Base-by-base conservation (phyloP, 2,113 vertebrate species). In the Scytalopus superciliaris region DNA sequence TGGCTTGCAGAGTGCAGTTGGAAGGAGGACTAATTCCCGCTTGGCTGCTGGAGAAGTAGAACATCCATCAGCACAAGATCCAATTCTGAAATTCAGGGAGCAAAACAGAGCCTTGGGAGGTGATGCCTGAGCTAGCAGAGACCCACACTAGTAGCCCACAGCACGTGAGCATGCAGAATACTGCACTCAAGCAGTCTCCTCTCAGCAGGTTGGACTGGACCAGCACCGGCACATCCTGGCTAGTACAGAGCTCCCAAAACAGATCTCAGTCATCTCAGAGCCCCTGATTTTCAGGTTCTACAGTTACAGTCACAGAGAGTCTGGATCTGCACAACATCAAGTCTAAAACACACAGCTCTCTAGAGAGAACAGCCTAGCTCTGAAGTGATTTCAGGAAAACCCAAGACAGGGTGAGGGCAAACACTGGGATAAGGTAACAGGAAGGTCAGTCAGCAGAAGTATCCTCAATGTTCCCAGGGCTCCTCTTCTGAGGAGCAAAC, bases 21-120 rank as follows among this genome's bases (percentile, higher is more conserved):
- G 93, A 92, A 96, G 44, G 83, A 87, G 85, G 47, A 95, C 56
- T 84, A 94, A 81, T 93, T 96, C 45, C 7, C 86, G 64, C 90
- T 87, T 94, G 94, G 94, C 94, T 86, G 94, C 84, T 45, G 75
- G 82, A 93, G 92, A 96, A 84, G 52, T 35, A 87, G 79, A 85
- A 93, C 72, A 95, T 95, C 90, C 88, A 97, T 91, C 94, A 96
- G 76, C 84, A 91, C 67, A 55, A 87, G 78, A 77, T 40, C 70
- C 67, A 67, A 73, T 83, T 84, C 70, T 90, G 84, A 90, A 94
- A 92, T 88, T 80, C 44, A 95, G 75, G 79, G 90, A 96, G 94
- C 82, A 88, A 94, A 96, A 69, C 50, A 90, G 77, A 94, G 85
- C 68, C 55, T 86, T 40, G 50, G 72, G 85, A 86, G 88, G 90